Base-by-base conservation (phyloP, 2,113 vertebrate genomes). In the Leucoraja erinaceus region DNA sequence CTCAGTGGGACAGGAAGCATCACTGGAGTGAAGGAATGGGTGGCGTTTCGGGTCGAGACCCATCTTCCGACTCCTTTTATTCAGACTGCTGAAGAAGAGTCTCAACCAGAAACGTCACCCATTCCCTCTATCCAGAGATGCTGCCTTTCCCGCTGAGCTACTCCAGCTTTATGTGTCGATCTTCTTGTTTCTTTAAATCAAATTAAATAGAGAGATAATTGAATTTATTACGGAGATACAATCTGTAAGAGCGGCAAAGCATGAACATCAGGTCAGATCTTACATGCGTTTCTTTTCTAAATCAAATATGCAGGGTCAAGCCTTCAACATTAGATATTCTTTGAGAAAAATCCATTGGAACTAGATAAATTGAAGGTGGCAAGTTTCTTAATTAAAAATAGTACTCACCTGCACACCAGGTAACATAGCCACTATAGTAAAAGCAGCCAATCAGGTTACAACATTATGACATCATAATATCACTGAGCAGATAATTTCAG, bases 361-460 rank as follows among this genome's bases (percentile, higher is more conserved):
- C 59, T 63, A 33, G 12, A 63, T 18, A 16, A 63, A 7, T 88
- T 88, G 28, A 88, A 33, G 7, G 83, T 16, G n/a, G 18, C 61
- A 63, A n/a, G n/a, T 31, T 59, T 88, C 59, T 63, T 88, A 63
- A 81, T 11, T 56, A 83, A 84, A 84, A 88, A 8, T 6, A 88
- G 28, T 31, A 88, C 59, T 31, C 59, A 88, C 83, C 83, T 88
- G 28, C n/a, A 88, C 59, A 66, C 83, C 59, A 88, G n/a, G 59
- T 28, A 88, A 88, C 83, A 88, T 88, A 31, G 83, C 59, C 59
- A 86, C 81, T 86, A 86, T 86, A 86, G 56, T 61, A 86, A 86
- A 86, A 86, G 4, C 81, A 86, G 56, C 81, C 81, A 86, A 86
- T 86, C 81, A 88, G 59, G 83, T 66, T 25, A 63, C 83, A 88